Conservation (phyloP, 2,113 vertebrate genomes). For the Rhynchopsitta pachyrhyncha region DNA sequence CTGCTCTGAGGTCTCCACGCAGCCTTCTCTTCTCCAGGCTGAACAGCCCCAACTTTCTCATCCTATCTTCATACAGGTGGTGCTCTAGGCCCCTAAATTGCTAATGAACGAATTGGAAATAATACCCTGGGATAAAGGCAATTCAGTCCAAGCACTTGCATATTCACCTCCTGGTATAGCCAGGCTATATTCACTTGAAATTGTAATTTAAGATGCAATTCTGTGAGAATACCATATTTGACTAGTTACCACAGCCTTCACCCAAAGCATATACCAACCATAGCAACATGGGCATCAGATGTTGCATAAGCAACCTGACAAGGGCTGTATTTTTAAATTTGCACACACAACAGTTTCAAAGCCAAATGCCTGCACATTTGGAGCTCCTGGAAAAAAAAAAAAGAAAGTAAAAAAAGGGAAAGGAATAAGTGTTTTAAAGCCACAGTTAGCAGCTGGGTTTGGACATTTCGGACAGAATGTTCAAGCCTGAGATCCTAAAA, state of each 20-base stretch:
- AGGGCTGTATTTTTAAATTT: constrained; percentile 53
- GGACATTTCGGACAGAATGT: background rate
- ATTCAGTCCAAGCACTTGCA: constrained; percentile 1
- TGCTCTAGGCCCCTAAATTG: background rate
- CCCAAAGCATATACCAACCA: constrained; percentile 66
- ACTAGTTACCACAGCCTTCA: constrained; percentile 67
- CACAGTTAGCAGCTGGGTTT: background rate
- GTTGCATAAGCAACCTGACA: constrained; percentile 52
- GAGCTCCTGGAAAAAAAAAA: background rate
- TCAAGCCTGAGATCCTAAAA: background rate
- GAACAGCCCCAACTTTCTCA: too few species aligned
- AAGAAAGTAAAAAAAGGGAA: background rate
- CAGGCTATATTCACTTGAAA: constrained; percentile 19
- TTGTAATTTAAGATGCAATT: constrained; percentile 70
- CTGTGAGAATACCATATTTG: constrained; percentile 67
- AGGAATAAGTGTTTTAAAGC: background rate
- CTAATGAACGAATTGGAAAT: background rate
- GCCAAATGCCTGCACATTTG: constrained; percentile 57
- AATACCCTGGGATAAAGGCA: background rate
- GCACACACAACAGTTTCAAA: constrained; percentile 52
- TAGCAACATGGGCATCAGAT: constrained; percentile 72
- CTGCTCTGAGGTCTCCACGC: too few species aligned
- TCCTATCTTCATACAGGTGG: too few species aligned
- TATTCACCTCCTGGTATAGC: constrained; percentile 1
- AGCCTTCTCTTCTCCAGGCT: too few species aligned